A percentile compares a stretch with the other conserved stretches of the same genome.
These are phyloP conservation scores for Hippocampus guttulatus DNA, from an alignment of 2,113 vertebrate species.

Conservation along the genomic window DNA sequence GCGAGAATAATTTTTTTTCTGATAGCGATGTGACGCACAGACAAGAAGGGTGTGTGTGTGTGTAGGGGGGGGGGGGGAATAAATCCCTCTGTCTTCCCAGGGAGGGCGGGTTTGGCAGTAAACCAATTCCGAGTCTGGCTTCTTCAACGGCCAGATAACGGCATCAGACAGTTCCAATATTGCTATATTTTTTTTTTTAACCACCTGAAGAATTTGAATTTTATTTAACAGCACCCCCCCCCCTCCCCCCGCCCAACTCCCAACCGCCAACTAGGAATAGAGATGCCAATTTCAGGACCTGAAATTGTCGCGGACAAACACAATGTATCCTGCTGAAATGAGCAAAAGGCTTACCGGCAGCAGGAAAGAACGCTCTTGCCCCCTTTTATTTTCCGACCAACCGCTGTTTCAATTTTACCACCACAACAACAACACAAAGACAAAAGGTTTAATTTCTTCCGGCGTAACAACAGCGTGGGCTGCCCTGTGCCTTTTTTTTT, in stretches of 20 bases:
- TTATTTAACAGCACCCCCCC: conserved; percentile 56
- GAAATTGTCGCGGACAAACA: conserved; percentile 62
- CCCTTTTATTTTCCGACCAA: conserved; percentile 23
- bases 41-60: conserved; percentile 44
- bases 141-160: conserved; percentile 70
- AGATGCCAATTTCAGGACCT: conserved; percentile 54
- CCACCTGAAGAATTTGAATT: conserved; percentile 72
- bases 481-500: conserved; percentile 16
- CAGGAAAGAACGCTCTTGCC: conserved; percentile 42
- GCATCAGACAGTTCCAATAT: conserved; percentile 71
- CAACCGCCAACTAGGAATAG: conserved; percentile 12
- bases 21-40: conserved; percentile 72
- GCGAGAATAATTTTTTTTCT: conserved; percentile 71
- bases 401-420: conserved; percentile 50
- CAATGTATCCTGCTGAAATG: conserved; percentile 54
- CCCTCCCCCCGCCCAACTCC: conserved; percentile 6
- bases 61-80: conserved; percentile 43
- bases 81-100: conserved; percentile 72
- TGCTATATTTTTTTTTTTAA: conserved; percentile 58
- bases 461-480: conserved; percentile 30
- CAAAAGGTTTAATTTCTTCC: conserved; percentile 55
- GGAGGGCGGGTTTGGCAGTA: conserved; percentile 66
- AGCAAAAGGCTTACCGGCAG: conserved; percentile 55
- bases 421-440: conserved; percentile 47
- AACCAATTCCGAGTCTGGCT: conserved; percentile 70